phyloP scores from a whole-genome alignment of 2,888 invertebrate genomes.

The Dolichopus griseipennis region DNA sequence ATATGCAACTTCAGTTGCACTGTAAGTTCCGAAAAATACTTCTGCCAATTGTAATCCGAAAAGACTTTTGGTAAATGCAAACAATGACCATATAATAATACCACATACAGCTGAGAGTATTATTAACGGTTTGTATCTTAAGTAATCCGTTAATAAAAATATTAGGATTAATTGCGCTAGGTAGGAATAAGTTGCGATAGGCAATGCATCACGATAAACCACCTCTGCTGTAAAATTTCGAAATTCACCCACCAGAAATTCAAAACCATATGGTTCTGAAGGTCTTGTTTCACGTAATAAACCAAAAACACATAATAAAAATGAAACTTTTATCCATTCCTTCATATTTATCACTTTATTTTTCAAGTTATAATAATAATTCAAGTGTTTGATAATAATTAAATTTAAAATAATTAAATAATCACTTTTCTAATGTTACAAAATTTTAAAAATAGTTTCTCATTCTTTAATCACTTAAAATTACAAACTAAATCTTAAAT shows the following conservation, averaged over 20 bases:
- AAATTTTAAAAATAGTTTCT: too few species aligned
- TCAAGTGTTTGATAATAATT: too few species aligned
- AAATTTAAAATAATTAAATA: too few species aligned
- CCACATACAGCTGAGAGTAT: slow-evolving; percentile 64
- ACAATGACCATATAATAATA: slow-evolving; percentile 64
- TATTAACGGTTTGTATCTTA: slow-evolving; percentile 77
- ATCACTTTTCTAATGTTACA: too few species aligned
- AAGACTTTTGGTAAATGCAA: slow-evolving; percentile 68
- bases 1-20: slow-evolving; percentile 87
- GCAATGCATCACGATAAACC: slow-evolving; percentile 66
- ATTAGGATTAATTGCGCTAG: slow-evolving; percentile 64
- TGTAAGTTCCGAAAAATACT: slow-evolving; percentile 71
- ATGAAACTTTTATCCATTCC: slow-evolving; percentile 60
- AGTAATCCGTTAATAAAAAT: slow-evolving; percentile 74
- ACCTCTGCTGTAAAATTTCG: slow-evolving; percentile 59
- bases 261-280: slow-evolving; percentile 75
- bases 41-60: slow-evolving; percentile 60
- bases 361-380: too few species aligned
- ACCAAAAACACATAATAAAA: slow-evolving; percentile 68
- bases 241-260: slow-evolving; percentile 67
- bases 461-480: too few species aligned
- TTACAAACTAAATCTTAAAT: too few species aligned
- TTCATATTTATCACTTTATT: slow-evolving; percentile 27
- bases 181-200: slow-evolving; percentile 78
- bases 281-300: slow-evolving; percentile 75